These are phyloP conservation scores for Anguilla marmorata DNA, from an alignment of 2,797 vertebrate genomes.

Conservation along the genomic window DNA sequence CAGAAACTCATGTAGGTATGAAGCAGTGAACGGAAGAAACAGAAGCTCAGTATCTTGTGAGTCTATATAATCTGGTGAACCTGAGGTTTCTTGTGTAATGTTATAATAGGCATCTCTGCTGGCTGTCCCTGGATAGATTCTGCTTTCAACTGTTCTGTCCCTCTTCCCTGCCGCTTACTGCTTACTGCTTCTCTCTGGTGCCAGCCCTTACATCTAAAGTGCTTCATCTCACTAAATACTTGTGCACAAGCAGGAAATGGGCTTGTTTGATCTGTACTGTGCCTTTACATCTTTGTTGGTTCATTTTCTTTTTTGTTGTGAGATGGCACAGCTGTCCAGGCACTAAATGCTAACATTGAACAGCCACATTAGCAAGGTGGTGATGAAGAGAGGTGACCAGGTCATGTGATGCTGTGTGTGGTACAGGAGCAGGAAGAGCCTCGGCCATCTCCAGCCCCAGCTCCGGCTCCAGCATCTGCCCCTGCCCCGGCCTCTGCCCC, in stretches of 20 bases:
- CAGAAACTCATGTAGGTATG: not conserved
- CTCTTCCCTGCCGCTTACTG: not conserved
- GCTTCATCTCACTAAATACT: not conserved
- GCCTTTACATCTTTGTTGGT: not conserved
- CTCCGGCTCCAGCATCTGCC: conserved; percentile 52
- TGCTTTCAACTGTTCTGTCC: conserved; percentile 5
- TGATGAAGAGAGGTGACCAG: not conserved
- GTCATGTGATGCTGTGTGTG: conserved; percentile 32
- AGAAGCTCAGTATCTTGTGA: not conserved
- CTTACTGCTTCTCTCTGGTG: not conserved
- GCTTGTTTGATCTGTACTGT: not conserved
- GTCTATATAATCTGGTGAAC: not conserved
- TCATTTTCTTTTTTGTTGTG: not conserved
- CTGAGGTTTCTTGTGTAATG: not conserved
- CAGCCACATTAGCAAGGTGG: not conserved
- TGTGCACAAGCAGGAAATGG: not conserved
- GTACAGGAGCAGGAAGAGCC: conserved; percentile 85
- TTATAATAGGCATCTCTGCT: not conserved
- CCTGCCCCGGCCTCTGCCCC: conserved; percentile 52
- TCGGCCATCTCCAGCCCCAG: conserved; percentile 52
- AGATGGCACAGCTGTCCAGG: not conserved
- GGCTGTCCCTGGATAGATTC: not conserved
- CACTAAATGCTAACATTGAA: not conserved
- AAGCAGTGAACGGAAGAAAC: not conserved
- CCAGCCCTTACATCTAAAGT: not conserved